Conservation (phyloP, 2,113 vertebrate genomes). For the Rhagologus leucostigma region DNA sequence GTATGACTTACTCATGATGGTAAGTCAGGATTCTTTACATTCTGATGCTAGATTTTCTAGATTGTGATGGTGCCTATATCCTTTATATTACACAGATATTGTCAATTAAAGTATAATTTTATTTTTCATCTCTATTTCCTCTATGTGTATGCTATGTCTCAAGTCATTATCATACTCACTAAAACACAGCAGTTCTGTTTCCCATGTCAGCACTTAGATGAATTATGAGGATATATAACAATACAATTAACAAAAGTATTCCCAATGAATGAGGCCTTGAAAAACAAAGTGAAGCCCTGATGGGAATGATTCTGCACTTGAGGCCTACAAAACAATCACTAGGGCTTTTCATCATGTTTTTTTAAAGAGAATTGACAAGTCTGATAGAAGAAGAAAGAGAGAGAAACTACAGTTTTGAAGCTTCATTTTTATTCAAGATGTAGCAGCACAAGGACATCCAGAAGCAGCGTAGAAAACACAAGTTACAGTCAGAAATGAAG, state of each 20-base stretch:
- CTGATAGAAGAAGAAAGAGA: neutral
- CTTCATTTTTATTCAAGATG: slow-evolving; percentile 37
- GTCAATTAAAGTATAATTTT: neutral
- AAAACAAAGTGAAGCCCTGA: slow-evolving; percentile 28
- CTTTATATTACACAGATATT: neutral
- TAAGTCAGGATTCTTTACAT: neutral
- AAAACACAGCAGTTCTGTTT: neutral
- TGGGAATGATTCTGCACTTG: slow-evolving; percentile 8
- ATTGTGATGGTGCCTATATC: neutral
- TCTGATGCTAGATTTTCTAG: neutral
- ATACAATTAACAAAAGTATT: slow-evolving; percentile 18
- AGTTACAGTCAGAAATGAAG: neutral
- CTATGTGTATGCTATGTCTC: neutral
- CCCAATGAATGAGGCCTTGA: neutral
- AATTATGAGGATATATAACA: slow-evolving; percentile 5
- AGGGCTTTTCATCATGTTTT: slow-evolving; percentile 29
- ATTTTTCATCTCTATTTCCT: neutral
- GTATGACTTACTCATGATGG: neutral
- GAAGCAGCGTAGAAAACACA: neutral
- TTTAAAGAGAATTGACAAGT: neutral
- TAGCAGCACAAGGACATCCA: neutral
- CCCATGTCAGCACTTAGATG: slow-evolving; percentile 37
- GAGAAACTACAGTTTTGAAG: neutral
- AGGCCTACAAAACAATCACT: neutral
- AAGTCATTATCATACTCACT: slow-evolving; percentile 3